phyloP scores from a whole-genome alignment of 2,888 invertebrate species.

The Limenitis camilla region DNA sequence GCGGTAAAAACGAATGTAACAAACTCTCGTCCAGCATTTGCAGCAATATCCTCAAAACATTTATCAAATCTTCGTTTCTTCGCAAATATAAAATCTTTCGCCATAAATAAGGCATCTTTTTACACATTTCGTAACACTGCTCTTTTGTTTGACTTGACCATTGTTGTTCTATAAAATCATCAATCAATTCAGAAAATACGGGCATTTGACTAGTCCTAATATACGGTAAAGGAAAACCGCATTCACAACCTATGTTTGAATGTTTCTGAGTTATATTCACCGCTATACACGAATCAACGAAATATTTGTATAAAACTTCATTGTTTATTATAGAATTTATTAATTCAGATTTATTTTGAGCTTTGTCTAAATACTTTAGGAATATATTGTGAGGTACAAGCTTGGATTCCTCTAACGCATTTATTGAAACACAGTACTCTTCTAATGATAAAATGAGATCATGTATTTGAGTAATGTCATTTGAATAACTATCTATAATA shows the following conservation, averaged over 20 bases:
- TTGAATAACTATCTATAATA: slow-evolving; percentile 54
- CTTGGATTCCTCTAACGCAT: slow-evolving; percentile 54
- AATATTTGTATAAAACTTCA: slow-evolving; percentile 64
- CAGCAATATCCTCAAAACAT: slow-evolving; percentile 71
- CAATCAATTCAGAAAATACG: slow-evolving; percentile 73
- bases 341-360: slow-evolving; percentile 38
- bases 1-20: slow-evolving; percentile 68
- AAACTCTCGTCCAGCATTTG: slow-evolving; percentile 76
- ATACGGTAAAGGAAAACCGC: slow-evolving; percentile 75
- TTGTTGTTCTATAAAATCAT: slow-evolving; percentile 70
- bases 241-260: slow-evolving; percentile 69
- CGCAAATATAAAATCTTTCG: slow-evolving; percentile 70
- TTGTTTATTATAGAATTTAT: slow-evolving; percentile 53
- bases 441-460: slow-evolving; percentile 56
- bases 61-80: slow-evolving; percentile 64
- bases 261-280: slow-evolving; percentile 61
- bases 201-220: slow-evolving; percentile 53
- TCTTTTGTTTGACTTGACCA: slow-evolving; percentile 55
- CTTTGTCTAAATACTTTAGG: slow-evolving; percentile 53
- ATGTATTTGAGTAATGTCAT: slow-evolving; percentile 65
- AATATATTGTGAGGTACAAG: slow-evolving; percentile 59
- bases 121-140: slow-evolving; percentile 70
- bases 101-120: slow-evolving; percentile 78
- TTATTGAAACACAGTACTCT: slow-evolving; percentile 57
- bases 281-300: slow-evolving; percentile 74